Evolutionary conservation across 2,797 vertebrate genomes (phyloP), one percentile per base, ranked within the genome.

Genomic region (Hippoglossus hippoglossus): DNA sequence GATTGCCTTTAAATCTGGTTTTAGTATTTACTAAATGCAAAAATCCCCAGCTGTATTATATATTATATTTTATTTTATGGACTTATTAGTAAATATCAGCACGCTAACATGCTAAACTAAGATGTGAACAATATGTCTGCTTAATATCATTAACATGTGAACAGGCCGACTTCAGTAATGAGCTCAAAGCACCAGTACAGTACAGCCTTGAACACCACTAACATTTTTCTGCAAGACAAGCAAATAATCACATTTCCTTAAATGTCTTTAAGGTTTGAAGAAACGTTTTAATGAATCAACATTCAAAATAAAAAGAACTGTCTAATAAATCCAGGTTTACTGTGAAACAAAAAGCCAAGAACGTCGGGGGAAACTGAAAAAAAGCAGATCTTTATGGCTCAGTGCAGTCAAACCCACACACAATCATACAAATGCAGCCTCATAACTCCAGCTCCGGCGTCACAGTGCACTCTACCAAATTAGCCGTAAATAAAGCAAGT

Each of bases 391-490:
- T 84, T 81, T 83, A 79, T 80, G 63, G 52, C 24, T 22, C 63
- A 66, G 67, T 66, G 76, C 67, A 65, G 22, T 81, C 60, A 81
- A 81, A 70, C 80, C 73, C 64, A 79, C 77, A 75, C 71, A 79
- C 67, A 85, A 75, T 80, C 74, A 70, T 63, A 75, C 59, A 88
- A 89, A 87, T 80, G 82, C 74, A 82, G 67, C 74, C 75, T 63
- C 75, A 71, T 77, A 84, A 82, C 73, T 80, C 74, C 66, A 80
- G 73, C 75, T 83, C 73, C 75, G 57, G 67, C 58, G 41, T 69
- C 82, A 75, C 72, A 63, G 60, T 49, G 36, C 79, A 85, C 85
- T 84, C 75, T 61, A 41, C 84, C 46, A 79, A 88, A 87, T 85
- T 54, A 89, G 88, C 71, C 73, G 47, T 63, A 80, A 80, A 86